phyloP scores from a whole-genome alignment of 2,797 vertebrate genomes.

The Ciconia nigra region DNA sequence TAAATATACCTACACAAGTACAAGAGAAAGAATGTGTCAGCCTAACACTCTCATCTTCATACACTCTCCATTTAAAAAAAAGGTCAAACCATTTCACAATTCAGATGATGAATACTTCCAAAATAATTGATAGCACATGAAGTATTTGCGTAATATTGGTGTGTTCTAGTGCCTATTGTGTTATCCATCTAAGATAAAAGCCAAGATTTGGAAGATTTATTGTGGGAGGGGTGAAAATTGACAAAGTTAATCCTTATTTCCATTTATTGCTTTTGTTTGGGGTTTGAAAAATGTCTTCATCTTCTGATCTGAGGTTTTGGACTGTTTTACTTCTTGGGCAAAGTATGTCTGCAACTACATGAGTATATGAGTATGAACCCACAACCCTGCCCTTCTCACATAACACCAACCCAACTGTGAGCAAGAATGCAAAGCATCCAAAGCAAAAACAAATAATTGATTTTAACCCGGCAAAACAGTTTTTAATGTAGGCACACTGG shows the following conservation, averaged over 20 bases:
- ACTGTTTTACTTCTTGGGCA: slow-evolving; percentile 1
- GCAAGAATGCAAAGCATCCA: slow-evolving; percentile 56
- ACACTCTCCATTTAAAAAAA: background rate
- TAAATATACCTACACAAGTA: background rate
- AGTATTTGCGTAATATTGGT: slow-evolving; percentile 56
- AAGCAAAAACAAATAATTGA: slow-evolving; percentile 55
- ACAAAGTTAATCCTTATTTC: slow-evolving; percentile 50
- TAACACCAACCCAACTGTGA: slow-evolving; percentile 45
- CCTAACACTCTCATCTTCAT: background rate
- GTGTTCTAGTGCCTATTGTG: slow-evolving; percentile 50
- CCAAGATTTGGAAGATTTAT: slow-evolving; percentile 55
- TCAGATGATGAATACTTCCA: slow-evolving; percentile 35
- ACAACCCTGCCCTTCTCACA: slow-evolving; percentile 44
- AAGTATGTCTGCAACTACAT: slow-evolving; percentile 31
- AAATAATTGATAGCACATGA: slow-evolving; percentile 68
- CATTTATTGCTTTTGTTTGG: slow-evolving; percentile 55
- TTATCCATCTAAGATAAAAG: slow-evolving; percentile 50
- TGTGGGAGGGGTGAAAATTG: slow-evolving; percentile 48
- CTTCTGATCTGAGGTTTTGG: slow-evolving; percentile 61
- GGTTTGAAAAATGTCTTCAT: slow-evolving; percentile 45
- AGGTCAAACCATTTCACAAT: slow-evolving; percentile 58
- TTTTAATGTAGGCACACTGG: background rate
- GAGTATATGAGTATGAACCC: background rate
- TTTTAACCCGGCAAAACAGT: background rate
- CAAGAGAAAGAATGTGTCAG: background rate